A percentile compares a stretch with the other conserved stretches of the same genome.
phyloP scores from a whole-genome alignment of 2,888 invertebrate genomes.

The Odontomyia ornata region DNA sequence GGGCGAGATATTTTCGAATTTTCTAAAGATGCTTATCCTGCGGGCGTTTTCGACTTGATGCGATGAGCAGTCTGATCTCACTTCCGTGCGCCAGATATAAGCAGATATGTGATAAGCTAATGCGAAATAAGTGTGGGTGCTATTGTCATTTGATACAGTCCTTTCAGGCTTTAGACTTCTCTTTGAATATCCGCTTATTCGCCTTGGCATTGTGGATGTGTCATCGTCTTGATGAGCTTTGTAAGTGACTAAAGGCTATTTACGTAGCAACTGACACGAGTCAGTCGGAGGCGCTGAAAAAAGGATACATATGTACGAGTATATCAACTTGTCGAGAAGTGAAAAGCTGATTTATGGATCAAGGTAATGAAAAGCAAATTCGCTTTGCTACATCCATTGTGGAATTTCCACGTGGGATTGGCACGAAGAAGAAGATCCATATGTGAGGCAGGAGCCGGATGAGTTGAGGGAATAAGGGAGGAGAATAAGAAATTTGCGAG shows the following conservation, averaged over 20 bases:
- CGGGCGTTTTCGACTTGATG: not conserved
- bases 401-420: too few relatives aligned
- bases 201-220: not conserved
- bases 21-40: not conserved
- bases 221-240: not conserved
- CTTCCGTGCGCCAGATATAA: not conserved
- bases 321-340: too few relatives aligned
- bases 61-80: not conserved
- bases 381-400: too few relatives aligned
- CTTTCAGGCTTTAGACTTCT: not conserved
- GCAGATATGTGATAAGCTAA: not conserved
- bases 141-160: not conserved
- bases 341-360: too few relatives aligned
- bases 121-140: constrained; percentile 4
- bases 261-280: not conserved
- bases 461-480: too few relatives aligned
- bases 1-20: constrained; percentile 22
- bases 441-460: too few relatives aligned
- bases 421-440: too few relatives aligned
- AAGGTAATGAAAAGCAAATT: too few relatives aligned
- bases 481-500: too few relatives aligned
- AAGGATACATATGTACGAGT: not conserved
- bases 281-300: not conserved
- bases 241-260: not conserved
- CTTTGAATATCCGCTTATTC: not conserved